Evolutionary conservation across 2,797 vertebrate species (phyloP).

Genomic region (Botia almorhae): DNA sequence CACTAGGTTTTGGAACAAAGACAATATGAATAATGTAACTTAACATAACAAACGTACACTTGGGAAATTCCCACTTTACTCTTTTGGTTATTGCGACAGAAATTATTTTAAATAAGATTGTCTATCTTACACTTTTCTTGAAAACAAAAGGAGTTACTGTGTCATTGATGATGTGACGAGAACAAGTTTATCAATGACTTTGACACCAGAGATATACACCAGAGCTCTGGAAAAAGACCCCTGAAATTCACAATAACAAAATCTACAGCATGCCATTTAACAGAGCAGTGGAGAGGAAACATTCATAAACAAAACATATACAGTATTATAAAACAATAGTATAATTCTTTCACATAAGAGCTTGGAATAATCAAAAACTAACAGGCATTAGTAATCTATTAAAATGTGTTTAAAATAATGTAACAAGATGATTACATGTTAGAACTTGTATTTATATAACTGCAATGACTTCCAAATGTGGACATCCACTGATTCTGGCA

Average conservation of each 20-base stretch:
- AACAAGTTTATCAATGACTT: slow-evolving; percentile 57
- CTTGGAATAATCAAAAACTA: neutral
- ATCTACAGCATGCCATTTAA: slow-evolving; percentile 51
- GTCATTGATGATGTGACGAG: slow-evolving; percentile 58
- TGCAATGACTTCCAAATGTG: slow-evolving; percentile 35
- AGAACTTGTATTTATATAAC: slow-evolving; percentile 27
- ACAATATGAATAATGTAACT: neutral
- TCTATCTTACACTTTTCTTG: neutral
- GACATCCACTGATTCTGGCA: slow-evolving; percentile 52
- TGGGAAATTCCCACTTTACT: no score
- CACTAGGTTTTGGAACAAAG: slow-evolving; percentile 14
- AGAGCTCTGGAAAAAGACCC: slow-evolving; percentile 53
- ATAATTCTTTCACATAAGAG: neutral
- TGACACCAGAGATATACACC: slow-evolving; percentile 56
- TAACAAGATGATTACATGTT: slow-evolving; percentile 22
- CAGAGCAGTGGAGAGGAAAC: slow-evolving; percentile 24
- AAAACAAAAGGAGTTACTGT: slow-evolving; percentile 68
- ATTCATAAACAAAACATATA: slow-evolving; percentile 29
- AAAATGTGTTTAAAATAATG: slow-evolving; percentile 44
- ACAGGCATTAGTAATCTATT: slow-evolving; percentile 21
- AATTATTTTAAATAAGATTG: neutral
- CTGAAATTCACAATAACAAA: slow-evolving; percentile 37
- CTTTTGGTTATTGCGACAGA: neutral
- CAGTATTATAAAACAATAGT: slow-evolving; percentile 14
- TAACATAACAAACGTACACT: neutral